Base-by-base conservation (phyloP, 2,797 vertebrate genomes). In the Tadarida brasiliensis region DNA sequence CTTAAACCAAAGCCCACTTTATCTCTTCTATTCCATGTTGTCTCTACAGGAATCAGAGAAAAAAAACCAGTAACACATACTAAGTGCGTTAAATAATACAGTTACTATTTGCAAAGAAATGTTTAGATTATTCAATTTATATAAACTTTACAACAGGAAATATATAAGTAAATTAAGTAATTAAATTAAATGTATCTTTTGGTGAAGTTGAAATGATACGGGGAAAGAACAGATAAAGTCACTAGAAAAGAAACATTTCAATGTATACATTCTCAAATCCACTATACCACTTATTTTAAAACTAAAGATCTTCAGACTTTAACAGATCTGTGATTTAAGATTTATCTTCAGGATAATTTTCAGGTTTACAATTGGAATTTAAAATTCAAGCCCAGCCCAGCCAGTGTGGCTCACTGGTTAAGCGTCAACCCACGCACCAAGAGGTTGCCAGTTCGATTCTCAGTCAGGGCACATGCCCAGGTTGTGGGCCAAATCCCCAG, bases 251-350 rank as follows among this genome's bases (percentile, higher is more conserved):
- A 83, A 90, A 90, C 33, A 82, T 73, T 71, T 85, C 61, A 86
- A 22, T 35, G 51, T 44, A 70, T 22, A 65, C 5, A 67, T 65
- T 71, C 86, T 65, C 30, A 91, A 15, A 76, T 33, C 56, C 17
- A 70, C 10, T 33, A 10, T 11, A 84, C 3, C 30, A 28, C 35
- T 80, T 84, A 51, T 44, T 88, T 70, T n/a, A 85, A 68, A 94
- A 71, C 61, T 59, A 85, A 59, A 90, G 65, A 84, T 33, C 30
- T 91, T 88, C 78, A 54, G 87, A 49, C n/a, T 30, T 97, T 65
- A 65, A n/a, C 63, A 65, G 63, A 65, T n/a, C 30, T 65, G 6
- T n/a, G 63, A 65, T 65, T 7, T 67, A 90, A 92, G 65, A 76
- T 91, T 68, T 77, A 88, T 26, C 49, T 26, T 86, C 80, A 76